Evolutionary conservation across 1,140 invertebrate genomes (phyloP).

Genomic region (Zaprionus capensis): DNA sequence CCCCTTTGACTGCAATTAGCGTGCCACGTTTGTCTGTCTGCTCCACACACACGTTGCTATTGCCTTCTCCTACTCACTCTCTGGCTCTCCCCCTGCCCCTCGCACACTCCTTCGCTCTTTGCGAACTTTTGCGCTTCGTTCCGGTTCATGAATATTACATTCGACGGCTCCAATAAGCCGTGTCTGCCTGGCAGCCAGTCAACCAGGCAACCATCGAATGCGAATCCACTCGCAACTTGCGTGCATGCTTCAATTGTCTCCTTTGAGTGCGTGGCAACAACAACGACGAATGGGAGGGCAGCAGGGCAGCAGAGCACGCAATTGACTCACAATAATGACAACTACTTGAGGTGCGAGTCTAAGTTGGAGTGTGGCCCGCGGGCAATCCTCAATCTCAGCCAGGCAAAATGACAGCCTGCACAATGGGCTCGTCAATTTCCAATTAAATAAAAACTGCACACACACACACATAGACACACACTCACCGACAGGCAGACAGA

Average conservation of each 20-base stretch:
- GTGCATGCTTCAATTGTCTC: conserved; percentile 55
- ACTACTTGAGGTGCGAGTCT: conserved; percentile 43
- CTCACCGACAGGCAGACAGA: conserved; percentile 8
- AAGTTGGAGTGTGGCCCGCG: conserved; percentile 20
- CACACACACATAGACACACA: conserved; percentile 12
- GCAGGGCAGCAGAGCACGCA: conserved; percentile 39
- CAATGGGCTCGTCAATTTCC: conserved; percentile 76
- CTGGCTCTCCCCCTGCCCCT: not conserved
- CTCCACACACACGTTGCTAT: no score
- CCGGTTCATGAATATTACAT: conserved; percentile 66
- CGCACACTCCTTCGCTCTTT: not conserved
- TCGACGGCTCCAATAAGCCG: conserved; percentile 45
- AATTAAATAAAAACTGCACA: conserved; percentile 74
- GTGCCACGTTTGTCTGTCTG: conserved; percentile 56
- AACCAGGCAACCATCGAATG: conserved; percentile 30
- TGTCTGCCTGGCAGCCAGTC: conserved; percentile 40
- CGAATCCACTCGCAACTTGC: conserved; percentile 56
- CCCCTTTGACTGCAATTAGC: conserved; percentile 82
- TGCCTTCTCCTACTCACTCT: not conserved
- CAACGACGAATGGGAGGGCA: not conserved
- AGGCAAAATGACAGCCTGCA: conserved; percentile 31
- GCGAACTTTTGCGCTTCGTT: conserved; percentile 41
- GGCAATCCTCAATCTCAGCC: not conserved
- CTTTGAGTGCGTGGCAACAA: conserved; percentile 57
- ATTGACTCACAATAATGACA: conserved; percentile 81